A percentile compares a stretch with the other conserved stretches of the same genome.
Conservation (phyloP, 2,797 vertebrate species). For the Gymnoscopelus braueri region DNA sequence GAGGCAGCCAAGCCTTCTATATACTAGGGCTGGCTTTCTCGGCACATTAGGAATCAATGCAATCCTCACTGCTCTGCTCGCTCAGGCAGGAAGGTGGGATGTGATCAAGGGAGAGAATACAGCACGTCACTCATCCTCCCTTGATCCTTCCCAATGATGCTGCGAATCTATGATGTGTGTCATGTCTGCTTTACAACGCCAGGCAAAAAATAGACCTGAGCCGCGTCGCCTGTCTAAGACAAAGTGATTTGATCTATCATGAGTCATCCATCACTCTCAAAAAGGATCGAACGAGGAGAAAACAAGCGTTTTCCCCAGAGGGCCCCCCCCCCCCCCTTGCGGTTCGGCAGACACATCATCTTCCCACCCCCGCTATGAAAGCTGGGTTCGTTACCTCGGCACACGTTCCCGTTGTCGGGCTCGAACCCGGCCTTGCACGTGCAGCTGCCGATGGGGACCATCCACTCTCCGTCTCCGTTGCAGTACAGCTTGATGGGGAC, state of each 20-base stretch:
- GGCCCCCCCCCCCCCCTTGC: background rate
- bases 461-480: conserved; percentile 98
- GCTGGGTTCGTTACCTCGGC: conserved; percentile 86
- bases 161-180: conserved; percentile 42
- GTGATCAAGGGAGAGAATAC: conserved; percentile 51
- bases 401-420: conserved; percentile 92
- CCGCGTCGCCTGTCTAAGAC: conserved; percentile 11
- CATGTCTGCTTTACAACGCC: conserved; percentile 29
- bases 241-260: conserved; percentile 35
- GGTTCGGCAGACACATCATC: background rate
- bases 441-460: conserved; percentile 97
- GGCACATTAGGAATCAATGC: conserved; percentile 62
- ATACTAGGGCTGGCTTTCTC: conserved; percentile 58
- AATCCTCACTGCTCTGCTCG: conserved; percentile 54
- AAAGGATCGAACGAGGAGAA: conserved; percentile 30
- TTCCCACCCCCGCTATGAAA: background rate
- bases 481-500: conserved; percentile 99
- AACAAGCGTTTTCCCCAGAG: background rate
- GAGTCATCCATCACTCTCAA: conserved; percentile 30
- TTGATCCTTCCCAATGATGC: conserved; percentile 40
- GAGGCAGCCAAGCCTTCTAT: conserved; percentile 35
- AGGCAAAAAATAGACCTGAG: conserved; percentile 45
- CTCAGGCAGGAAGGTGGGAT: conserved; percentile 38
- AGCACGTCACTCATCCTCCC: conserved; percentile 47
- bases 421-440: conserved; percentile 97